Evolutionary conservation across 2,113 vertebrate species (phyloP).

Genomic region (Saguinus imperator): DNA sequence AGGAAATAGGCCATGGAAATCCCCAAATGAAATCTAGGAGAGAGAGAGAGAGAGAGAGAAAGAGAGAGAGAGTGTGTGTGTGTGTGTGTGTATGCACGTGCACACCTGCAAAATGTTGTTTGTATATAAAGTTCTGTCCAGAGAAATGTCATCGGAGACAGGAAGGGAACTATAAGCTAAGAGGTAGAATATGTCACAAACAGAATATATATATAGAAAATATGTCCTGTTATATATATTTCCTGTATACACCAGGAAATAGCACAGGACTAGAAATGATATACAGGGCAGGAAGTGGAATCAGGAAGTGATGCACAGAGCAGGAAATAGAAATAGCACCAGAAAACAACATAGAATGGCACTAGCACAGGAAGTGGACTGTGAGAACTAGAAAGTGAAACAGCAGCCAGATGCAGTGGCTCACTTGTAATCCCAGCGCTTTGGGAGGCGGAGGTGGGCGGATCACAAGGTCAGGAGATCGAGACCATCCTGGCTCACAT

Average conservation of each 20-base stretch:
- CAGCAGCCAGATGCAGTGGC: too few relatives aligned
- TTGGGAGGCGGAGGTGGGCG: too few relatives aligned
- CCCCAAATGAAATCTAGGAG: neutral
- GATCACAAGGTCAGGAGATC: too few relatives aligned
- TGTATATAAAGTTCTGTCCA: neutral
- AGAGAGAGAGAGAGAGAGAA: too few relatives aligned
- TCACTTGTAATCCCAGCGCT: too few relatives aligned
- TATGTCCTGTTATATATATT: neutral
- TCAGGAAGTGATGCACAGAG: constrained; percentile 3
- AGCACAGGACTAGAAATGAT: neutral
- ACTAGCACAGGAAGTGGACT: neutral
- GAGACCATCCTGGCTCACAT: too few relatives aligned
- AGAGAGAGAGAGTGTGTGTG: neutral
- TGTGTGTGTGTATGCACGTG: neutral
- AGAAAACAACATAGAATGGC: neutral
- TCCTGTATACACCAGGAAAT: neutral
- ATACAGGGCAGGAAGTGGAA: neutral
- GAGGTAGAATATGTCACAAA: neutral
- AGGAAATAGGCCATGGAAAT: neutral
- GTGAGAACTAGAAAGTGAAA: constrained; percentile 39
- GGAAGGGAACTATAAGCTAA: neutral
- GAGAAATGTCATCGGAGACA: neutral
- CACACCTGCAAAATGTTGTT: neutral
- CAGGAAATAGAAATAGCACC: neutral
- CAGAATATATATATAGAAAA: neutral